These are phyloP conservation scores for Flexamia atlantica DNA, from an alignment of 2,888 invertebrate genomes.

Conservation along the genomic window DNA sequence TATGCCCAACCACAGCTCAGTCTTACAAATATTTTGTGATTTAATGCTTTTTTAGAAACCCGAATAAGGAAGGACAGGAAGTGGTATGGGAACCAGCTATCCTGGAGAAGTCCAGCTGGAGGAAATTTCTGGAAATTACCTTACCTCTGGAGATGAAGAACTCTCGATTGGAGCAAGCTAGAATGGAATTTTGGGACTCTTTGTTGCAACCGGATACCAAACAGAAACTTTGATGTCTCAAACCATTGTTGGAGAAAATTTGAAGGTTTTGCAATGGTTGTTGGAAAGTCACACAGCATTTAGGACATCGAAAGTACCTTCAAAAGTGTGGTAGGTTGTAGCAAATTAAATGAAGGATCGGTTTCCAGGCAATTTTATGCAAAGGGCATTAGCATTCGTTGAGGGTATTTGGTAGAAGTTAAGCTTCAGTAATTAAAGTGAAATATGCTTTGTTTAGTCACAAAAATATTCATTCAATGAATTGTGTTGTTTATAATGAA, in stretches of 20 bases:
- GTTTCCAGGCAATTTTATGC: too few species aligned
- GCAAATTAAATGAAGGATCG: too few species aligned
- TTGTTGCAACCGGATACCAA: not conserved
- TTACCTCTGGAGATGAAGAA: slow-evolving; percentile 42
- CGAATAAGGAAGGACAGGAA: slow-evolving; percentile 33
- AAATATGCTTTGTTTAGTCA: too few species aligned
- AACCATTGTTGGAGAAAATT: not conserved
- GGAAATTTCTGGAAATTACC: slow-evolving; percentile 30
- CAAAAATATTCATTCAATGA: too few species aligned
- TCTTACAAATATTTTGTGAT: not conserved
- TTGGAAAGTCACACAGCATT: not conserved
- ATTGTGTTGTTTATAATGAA: too few species aligned
- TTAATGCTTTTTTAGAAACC: slow-evolving; percentile 43
- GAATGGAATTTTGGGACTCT: slow-evolving; percentile 58
- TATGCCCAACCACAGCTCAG: not conserved
- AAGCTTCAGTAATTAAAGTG: too few species aligned
- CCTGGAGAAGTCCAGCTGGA: slow-evolving; percentile 30
- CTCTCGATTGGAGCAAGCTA: slow-evolving; percentile 38
- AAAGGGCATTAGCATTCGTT: too few species aligned
- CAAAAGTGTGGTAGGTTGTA: too few species aligned
- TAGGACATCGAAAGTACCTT: not conserved
- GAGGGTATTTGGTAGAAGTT: too few species aligned
- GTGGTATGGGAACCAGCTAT: slow-evolving; percentile 42
- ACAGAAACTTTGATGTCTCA: slow-evolving; percentile 34
- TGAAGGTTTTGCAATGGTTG: not conserved